A percentile compares a stretch with the other conserved stretches of the same genome.
Conservation (phyloP, 2,113 vertebrate species). For the Baryphthengus martii region DNA sequence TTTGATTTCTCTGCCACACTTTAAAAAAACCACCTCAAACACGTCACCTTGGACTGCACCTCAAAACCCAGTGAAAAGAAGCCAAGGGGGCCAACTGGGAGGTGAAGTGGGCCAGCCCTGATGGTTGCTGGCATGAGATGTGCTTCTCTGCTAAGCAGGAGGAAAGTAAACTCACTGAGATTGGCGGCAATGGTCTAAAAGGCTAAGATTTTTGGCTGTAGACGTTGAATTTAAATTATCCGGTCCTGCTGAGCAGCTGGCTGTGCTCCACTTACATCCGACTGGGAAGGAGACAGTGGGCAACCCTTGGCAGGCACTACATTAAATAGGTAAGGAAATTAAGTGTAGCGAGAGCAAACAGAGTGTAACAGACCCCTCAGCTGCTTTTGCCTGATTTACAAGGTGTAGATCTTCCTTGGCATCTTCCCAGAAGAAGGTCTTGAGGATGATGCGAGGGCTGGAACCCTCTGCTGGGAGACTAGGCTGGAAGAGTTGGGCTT, state of each 20-base stretch:
- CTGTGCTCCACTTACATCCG: accelerated
- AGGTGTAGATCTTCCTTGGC: not conserved
- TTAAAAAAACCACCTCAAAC: not conserved
- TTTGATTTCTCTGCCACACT: not conserved
- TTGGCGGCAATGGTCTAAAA: not conserved
- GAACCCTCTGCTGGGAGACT: not conserved
- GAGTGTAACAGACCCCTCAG: not conserved
- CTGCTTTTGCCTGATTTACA: not conserved
- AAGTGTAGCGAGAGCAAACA: not conserved
- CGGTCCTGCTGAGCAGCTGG: not conserved
- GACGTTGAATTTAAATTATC: not conserved
- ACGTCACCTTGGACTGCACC: not conserved
- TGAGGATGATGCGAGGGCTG: not conserved
- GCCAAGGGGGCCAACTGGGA: not conserved
- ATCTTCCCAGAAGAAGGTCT: not conserved
- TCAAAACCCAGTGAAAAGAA: not conserved
- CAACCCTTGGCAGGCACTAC: not conserved
- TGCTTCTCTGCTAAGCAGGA: not conserved
- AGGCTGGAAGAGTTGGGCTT: not conserved
- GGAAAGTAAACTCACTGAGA: not conserved
- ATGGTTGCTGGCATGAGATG: not conserved
- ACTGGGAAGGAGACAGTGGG: not conserved
- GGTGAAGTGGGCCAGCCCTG: accelerated
- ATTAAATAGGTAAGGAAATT: not conserved
- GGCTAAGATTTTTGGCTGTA: not conserved